phyloP scores from a whole-genome alignment of 2,797 vertebrate species.

The Phyllotis vaccarum region DNA sequence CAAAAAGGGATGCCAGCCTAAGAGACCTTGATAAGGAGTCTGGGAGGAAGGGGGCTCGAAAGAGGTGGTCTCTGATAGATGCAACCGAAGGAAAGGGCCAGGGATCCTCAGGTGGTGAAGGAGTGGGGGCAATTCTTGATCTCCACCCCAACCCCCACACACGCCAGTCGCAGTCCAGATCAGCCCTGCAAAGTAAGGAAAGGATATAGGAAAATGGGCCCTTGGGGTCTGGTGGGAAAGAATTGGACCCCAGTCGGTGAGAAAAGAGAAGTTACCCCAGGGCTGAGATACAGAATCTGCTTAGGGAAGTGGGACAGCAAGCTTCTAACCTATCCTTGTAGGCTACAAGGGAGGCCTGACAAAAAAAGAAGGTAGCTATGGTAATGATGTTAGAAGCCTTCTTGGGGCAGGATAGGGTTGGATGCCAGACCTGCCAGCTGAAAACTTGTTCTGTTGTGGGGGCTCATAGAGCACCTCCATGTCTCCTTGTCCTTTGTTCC shows the following conservation, averaged over 20 bases:
- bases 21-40: not conserved
- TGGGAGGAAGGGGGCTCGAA: not conserved
- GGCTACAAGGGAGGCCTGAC: not conserved
- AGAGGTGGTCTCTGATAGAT: not conserved
- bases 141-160: not conserved
- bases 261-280: not conserved
- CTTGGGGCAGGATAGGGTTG: not conserved
- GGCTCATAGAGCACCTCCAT: not conserved
- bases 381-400: not conserved
- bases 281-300: not conserved
- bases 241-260: not conserved
- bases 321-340: not conserved
- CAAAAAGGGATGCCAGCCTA: not conserved
- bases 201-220: not conserved
- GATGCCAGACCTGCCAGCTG: not conserved
- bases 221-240: not conserved
- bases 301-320: not conserved
- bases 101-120: not conserved
- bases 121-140: not conserved
- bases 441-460: not conserved
- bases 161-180: not conserved
- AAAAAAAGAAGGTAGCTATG: not conserved
- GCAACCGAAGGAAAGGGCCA: not conserved
- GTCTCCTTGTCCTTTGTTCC: conserved; percentile 68
- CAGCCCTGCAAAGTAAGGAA: not conserved